Conservation (phyloP, 2,113 vertebrate genomes). For the Colius striatus region DNA sequence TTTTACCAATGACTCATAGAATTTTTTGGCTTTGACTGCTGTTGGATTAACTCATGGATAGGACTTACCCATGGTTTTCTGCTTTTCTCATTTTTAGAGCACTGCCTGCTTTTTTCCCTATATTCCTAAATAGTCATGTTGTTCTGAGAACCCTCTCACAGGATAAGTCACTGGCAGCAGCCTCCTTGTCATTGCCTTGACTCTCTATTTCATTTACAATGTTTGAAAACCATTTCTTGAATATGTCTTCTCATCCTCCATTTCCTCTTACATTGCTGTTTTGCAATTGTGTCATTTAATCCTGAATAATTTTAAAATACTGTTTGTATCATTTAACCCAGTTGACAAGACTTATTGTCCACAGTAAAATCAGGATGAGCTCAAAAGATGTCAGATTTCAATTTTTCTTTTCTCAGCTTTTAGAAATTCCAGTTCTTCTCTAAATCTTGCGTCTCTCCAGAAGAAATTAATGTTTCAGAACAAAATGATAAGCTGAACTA, state of each 20-base stretch:
- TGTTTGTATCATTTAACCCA: background rate
- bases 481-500: background rate
- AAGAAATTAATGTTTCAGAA: background rate
- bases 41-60: conserved; percentile 34
- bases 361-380: background rate
- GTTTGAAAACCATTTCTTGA: conserved; percentile 23
- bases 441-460: background rate
- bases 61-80: background rate
- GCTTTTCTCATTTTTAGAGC: background rate
- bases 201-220: background rate
- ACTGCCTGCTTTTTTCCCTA: background rate
- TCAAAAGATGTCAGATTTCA: background rate
- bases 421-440: background rate
- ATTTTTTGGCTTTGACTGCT: conserved; percentile 54
- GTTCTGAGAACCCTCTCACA: conserved; percentile 1
- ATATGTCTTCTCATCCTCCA: background rate
- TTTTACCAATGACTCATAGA: conserved; percentile 51
- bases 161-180: background rate
- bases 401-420: background rate
- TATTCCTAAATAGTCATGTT: background rate
- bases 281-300: background rate
- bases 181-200: background rate
- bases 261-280: background rate
- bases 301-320: background rate
- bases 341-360: background rate